Percentiles rank a stretch among this genome's conserved stretches.
Evolutionary conservation across 2,113 vertebrate species (phyloP).

Genomic region (Anarhynchus alexandrinus): DNA sequence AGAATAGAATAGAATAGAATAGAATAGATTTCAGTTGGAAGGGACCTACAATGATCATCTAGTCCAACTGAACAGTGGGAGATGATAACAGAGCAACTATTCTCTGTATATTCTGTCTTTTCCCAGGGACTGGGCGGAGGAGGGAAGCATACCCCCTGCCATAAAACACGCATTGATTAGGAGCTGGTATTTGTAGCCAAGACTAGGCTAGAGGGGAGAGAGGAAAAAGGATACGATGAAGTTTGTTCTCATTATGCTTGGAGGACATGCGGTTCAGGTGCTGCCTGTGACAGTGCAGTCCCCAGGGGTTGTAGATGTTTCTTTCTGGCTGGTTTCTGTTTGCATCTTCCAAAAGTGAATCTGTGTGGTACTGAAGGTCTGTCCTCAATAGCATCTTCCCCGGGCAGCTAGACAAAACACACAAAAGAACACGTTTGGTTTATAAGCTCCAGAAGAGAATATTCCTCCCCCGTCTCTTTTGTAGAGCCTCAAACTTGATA

Average conservation of each 20-base stretch:
- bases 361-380: constrained; percentile 43
- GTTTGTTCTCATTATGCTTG: constrained; percentile 70
- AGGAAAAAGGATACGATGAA: constrained; percentile 71
- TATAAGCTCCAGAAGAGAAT: background rate
- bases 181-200: background rate
- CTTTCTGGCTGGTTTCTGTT: constrained; percentile 54
- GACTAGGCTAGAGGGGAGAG: background rate
- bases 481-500: background rate
- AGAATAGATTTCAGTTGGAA: background rate
- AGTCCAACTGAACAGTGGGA: background rate
- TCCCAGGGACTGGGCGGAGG: background rate
- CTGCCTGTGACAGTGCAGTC: constrained; percentile 74
- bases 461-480: background rate
- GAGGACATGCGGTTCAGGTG: constrained; percentile 75
- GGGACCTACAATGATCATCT: background rate
- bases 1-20: background rate
- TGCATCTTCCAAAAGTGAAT: constrained; percentile 47
- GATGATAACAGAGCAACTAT: background rate
- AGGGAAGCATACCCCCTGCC: background rate
- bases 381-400: constrained; percentile 56
- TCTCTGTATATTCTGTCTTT: background rate
- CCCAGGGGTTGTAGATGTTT: constrained; percentile 75
- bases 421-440: background rate
- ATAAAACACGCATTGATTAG: background rate
- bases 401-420: constrained; percentile 15